These are phyloP conservation scores for Setophaga coronata DNA, from an alignment of 2,113 vertebrate genomes.

Conservation along the genomic window DNA sequence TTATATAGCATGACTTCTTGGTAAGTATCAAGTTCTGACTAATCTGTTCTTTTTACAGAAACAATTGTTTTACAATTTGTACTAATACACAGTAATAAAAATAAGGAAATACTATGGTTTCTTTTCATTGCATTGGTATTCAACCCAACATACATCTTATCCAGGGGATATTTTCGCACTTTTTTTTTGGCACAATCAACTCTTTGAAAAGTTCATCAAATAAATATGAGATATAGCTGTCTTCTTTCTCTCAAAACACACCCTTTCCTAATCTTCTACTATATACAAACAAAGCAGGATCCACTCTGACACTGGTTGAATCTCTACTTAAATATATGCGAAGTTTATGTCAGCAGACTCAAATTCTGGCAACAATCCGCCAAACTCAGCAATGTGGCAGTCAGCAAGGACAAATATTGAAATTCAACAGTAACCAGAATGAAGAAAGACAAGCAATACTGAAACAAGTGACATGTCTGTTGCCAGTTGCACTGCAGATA, in stretches of 20 bases:
- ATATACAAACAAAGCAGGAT: not conserved
- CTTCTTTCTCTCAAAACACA: not conserved
- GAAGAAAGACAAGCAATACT: not conserved
- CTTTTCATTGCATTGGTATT: not conserved
- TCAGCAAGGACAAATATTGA: conserved; percentile 40
- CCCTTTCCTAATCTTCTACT: not conserved
- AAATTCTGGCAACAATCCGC: not conserved
- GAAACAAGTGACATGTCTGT: not conserved
- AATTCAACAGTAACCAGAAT: conserved; percentile 5
- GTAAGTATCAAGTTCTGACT: not conserved
- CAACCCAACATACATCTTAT: not conserved
- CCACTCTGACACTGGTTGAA: not conserved
- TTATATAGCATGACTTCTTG: not conserved
- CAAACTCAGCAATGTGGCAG: not conserved
- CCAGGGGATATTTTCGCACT: not conserved
- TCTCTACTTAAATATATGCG: not conserved
- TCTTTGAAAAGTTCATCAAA: not conserved
- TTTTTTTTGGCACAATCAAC: not conserved
- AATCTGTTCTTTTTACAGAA: not conserved
- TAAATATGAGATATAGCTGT: not conserved
- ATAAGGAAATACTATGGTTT: not conserved
- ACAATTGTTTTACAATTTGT: not conserved
- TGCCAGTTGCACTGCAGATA: not conserved
- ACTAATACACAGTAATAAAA: not conserved
- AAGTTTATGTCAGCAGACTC: not conserved